A percentile compares a stretch with the other conserved stretches of the same genome.
Evolutionary conservation across 2,797 vertebrate species (phyloP).

Genomic region (Fundulus diaphanus): DNA sequence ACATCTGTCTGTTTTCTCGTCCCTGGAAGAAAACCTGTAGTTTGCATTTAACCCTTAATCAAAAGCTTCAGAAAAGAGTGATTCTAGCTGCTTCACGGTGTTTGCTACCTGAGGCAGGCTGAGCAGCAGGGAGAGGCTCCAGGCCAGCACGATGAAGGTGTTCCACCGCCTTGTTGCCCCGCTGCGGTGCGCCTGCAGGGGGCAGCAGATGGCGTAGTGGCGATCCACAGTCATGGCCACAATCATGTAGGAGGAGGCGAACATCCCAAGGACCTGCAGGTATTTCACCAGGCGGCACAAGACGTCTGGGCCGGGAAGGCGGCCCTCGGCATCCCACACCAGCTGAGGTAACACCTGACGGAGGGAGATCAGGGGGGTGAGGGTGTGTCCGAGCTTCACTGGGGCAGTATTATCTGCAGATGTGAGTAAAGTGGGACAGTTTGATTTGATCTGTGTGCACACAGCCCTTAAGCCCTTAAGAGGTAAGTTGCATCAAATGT

Average conservation of each 20-base stretch:
- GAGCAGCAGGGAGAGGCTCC: conserved; percentile 87
- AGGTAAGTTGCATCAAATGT: not conserved
- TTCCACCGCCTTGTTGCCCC: conserved; percentile 84
- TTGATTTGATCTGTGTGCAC: no score
- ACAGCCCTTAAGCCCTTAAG: no score
- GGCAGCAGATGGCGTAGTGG: conserved; percentile 94
- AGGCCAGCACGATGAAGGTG: conserved; percentile 86
- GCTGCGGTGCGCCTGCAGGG: conserved; percentile 89
- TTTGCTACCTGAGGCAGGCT: conserved; percentile 89
- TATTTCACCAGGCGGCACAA: conserved; percentile 95
- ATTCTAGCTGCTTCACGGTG: no score
- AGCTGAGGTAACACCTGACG: conserved; percentile 93
- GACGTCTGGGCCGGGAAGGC: conserved; percentile 86
- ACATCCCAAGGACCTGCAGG: conserved; percentile 97
- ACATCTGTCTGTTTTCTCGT: not conserved
- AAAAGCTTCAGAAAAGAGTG: no score
- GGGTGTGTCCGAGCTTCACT: fast-evolving
- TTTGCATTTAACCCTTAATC: not conserved
- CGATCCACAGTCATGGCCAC: conserved; percentile 94
- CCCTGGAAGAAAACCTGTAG: not conserved
- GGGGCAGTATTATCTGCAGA: not conserved
- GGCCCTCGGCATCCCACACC: conserved; percentile 91
- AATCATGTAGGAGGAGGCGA: conserved; percentile 96
- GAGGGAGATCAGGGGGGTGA: not conserved
- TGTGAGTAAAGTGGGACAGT: not conserved